These are phyloP conservation scores for Riptortus pedestris DNA, from an alignment of 1,140 invertebrate species.

Conservation along the genomic window DNA sequence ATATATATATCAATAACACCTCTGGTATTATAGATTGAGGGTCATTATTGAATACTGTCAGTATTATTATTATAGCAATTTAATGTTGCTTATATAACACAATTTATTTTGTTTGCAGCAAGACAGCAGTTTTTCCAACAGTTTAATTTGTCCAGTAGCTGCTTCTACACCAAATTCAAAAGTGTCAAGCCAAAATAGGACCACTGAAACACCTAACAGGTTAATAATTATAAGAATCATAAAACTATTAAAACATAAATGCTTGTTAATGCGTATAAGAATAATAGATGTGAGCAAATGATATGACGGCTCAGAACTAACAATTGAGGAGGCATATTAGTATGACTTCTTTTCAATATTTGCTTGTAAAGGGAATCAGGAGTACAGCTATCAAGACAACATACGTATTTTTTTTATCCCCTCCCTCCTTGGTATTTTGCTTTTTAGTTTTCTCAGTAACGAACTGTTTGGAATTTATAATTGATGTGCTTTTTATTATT, in stretches of 20 bases:
- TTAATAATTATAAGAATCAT: too few relatives aligned
- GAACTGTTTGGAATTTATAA: too few relatives aligned
- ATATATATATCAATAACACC: too few relatives aligned
- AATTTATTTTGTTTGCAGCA: not conserved
- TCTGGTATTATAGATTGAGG: not conserved
- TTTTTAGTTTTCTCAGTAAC: too few relatives aligned
- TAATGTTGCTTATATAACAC: not conserved
- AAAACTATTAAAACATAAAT: not conserved
- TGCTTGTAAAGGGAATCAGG: too few relatives aligned
- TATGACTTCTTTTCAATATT: not conserved
- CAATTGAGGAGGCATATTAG: not conserved
- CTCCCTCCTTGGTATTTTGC: too few relatives aligned
- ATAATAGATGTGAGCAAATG: not conserved
- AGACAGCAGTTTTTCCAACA: not conserved
- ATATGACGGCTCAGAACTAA: not conserved
- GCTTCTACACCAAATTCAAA: slow-evolving; percentile 11
- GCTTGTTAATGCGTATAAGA: not conserved
- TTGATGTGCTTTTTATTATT: too few relatives aligned
- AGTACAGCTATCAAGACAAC: too few relatives aligned
- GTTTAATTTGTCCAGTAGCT: slow-evolving; percentile 1
- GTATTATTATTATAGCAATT: not conserved
- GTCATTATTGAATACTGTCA: not conserved
- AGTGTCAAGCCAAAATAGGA: not conserved
- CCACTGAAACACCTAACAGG: not conserved
- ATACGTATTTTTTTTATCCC: too few relatives aligned